Percentiles rank a stretch among this genome's conserved stretches.
phyloP scores from a whole-genome alignment of 2,113 vertebrate species.

The Rhegmatorhina hoffmannsi region DNA sequence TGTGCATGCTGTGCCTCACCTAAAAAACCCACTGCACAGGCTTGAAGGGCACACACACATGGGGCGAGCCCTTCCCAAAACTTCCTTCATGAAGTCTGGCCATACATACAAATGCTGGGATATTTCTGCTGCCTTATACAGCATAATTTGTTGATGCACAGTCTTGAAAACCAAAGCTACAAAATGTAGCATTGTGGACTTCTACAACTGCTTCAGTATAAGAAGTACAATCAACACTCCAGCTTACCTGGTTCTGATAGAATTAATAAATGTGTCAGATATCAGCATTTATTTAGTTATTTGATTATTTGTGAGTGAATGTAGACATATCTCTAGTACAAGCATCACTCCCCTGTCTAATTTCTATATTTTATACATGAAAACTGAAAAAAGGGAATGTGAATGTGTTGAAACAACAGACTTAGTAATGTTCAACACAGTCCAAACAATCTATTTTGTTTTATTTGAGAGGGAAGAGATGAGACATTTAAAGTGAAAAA shows the following conservation, averaged over 20 bases:
- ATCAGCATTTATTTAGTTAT: background rate
- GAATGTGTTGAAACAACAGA: background rate
- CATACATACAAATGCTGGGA: background rate
- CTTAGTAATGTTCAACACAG: background rate
- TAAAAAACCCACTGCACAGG: too few relatives aligned
- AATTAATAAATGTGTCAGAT: background rate
- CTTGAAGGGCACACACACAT: too few relatives aligned
- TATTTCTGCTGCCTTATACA: background rate
- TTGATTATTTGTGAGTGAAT: background rate
- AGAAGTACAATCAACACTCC: background rate
- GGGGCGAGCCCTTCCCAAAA: too few relatives aligned
- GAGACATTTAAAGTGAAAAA: background rate
- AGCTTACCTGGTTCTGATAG: background rate
- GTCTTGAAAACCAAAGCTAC: background rate
- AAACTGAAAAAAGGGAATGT: background rate
- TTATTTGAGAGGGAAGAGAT: background rate
- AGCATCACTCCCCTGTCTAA: background rate
- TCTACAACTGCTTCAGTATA: background rate
- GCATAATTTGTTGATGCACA: background rate
- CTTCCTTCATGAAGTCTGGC: too few relatives aligned
- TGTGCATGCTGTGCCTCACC: too few relatives aligned
- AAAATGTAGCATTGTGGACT: background rate
- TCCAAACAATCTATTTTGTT: background rate
- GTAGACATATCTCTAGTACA: background rate
- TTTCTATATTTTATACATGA: background rate